A percentile compares a stretch with the other conserved stretches of the same genome.
phyloP scores from a whole-genome alignment of 2,888 invertebrate species.

The Lumbricus terrestris region DNA sequence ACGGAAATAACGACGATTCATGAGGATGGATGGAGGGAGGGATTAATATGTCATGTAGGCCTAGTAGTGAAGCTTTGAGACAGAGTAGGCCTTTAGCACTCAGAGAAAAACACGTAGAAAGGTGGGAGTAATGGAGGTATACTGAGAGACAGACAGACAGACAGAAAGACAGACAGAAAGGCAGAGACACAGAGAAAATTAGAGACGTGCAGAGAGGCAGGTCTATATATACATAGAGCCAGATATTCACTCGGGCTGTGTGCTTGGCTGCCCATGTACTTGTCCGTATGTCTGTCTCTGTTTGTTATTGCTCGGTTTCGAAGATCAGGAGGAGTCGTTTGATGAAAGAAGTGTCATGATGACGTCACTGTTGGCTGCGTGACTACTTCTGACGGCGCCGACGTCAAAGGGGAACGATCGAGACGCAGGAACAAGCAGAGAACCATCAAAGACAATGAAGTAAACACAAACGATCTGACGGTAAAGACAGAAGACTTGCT shows the following conservation, averaged over 20 bases:
- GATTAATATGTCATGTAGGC: no score
- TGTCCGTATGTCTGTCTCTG: neutral
- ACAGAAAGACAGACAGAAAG: neutral
- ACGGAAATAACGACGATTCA: neutral
- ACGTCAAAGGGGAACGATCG: neutral
- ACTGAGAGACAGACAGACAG: slow-evolving; percentile 25
- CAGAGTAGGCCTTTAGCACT: slow-evolving; percentile 19
- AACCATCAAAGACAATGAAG: neutral
- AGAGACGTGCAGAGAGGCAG: neutral
- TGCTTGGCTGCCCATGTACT: no score
- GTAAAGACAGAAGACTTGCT: neutral
- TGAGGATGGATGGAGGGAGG: neutral
- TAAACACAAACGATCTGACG: neutral
- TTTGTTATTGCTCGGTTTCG: neutral
- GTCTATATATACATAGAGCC: neutral
- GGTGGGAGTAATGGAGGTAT: slow-evolving; percentile 21
- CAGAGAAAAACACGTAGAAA: neutral
- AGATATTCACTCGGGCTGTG: no score
- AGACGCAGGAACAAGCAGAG: neutral
- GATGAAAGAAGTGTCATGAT: neutral
- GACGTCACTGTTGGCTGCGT: neutral
- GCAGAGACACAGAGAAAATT: neutral
- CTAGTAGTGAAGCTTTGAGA: neutral
- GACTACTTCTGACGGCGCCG: neutral
- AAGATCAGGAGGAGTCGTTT: neutral